Conservation (phyloP, 2,888 invertebrate genomes). For the Pomacea canaliculata region DNA sequence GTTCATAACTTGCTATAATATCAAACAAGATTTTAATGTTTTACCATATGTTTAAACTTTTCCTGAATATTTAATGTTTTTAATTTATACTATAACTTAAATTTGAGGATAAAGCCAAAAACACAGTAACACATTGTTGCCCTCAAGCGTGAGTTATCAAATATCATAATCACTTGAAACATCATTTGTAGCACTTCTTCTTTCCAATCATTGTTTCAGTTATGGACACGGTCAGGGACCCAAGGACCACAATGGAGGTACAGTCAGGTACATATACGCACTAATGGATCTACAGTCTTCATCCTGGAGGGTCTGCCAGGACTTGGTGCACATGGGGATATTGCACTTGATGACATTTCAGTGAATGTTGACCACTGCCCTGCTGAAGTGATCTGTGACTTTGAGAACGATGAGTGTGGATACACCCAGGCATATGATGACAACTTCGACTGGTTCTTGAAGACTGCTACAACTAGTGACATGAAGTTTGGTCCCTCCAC, state of each 20-base stretch:
- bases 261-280: constrained; percentile 49
- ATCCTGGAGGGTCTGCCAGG: constrained; percentile 62
- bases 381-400: constrained; percentile 53
- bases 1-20: too few relatives aligned
- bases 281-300: constrained; percentile 41
- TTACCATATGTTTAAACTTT: too few relatives aligned
- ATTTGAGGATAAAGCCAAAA: too few relatives aligned
- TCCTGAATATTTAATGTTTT: too few relatives aligned
- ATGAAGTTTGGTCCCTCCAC: constrained; percentile 52
- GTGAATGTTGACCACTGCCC: constrained; percentile 48
- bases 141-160: too few relatives aligned
- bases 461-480: constrained; percentile 43
- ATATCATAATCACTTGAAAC: too few relatives aligned
- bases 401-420: constrained; percentile 59
- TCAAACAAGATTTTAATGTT: too few relatives aligned
- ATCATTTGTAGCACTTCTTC: too few relatives aligned
- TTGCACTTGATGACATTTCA: constrained; percentile 64
- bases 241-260: constrained; percentile 61
- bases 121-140: too few relatives aligned
- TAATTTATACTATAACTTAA: too few relatives aligned
- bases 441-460: constrained; percentile 61
- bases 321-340: constrained; percentile 53
- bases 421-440: constrained; percentile 59
- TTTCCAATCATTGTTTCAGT: neutral
- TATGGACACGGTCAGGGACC: constrained; percentile 55